phyloP scores from a whole-genome alignment of 2,113 vertebrate species.

The Perca schrenkii region DNA sequence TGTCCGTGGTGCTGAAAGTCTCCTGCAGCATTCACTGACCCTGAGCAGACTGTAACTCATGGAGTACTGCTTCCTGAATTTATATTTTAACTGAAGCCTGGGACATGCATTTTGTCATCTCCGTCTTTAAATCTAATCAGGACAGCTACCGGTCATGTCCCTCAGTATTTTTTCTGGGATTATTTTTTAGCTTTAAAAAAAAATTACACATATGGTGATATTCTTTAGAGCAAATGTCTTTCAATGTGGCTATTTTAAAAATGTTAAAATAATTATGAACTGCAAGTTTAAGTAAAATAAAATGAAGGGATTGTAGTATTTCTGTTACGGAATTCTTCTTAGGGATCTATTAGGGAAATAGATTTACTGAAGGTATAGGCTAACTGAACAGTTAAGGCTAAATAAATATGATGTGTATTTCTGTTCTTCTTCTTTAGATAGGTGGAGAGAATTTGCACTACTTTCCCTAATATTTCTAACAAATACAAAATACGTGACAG shows the following conservation, averaged over 20 bases:
- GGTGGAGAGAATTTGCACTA: not conserved
- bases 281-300: not conserved
- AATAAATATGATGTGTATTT: not conserved
- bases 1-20: slow-evolving; percentile 36
- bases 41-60: too few relatives aligned
- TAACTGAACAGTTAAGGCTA: not conserved
- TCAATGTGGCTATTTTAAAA: not conserved
- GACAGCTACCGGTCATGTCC: not conserved
- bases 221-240: not conserved
- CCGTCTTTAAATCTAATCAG: not conserved
- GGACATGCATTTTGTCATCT: not conserved
- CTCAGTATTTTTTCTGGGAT: not conserved
- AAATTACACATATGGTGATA: too few relatives aligned
- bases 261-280: not conserved
- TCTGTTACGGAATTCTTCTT: not conserved
- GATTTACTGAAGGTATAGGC: not conserved
- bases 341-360: not conserved
- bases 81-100: not conserved
- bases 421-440: not conserved
- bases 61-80: not conserved
- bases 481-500: too few relatives aligned
- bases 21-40: not conserved
- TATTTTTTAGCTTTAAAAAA: too few relatives aligned
- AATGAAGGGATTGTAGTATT: not conserved
- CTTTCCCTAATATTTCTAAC: not conserved